A percentile compares a stretch with the other conserved stretches of the same genome.
These are phyloP conservation scores for Mormyrops attenuatus DNA, from an alignment of 2,797 vertebrate genomes.

Conservation along the genomic window DNA sequence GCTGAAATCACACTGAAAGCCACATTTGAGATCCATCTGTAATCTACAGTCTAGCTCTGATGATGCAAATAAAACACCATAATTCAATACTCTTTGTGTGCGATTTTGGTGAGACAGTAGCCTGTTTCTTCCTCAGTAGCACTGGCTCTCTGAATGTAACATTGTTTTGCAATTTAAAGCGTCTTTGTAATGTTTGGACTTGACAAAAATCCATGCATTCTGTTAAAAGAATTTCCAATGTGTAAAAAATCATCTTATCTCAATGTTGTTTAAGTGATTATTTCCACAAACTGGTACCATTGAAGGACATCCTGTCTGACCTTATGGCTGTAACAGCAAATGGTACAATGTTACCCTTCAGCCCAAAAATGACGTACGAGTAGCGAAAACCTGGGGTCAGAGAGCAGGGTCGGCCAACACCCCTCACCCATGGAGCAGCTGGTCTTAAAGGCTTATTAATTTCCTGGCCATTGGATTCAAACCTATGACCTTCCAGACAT, in stretches of 20 bases:
- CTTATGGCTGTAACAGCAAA: not conserved
- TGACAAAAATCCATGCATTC: not conserved
- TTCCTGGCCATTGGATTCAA: not conserved
- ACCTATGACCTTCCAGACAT: not conserved
- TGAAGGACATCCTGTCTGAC: not conserved
- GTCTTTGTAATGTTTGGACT: not conserved
- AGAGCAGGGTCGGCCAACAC: not conserved
- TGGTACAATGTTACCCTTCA: not conserved
- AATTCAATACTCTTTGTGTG: not conserved
- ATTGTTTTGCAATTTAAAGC: slow-evolving; percentile 2
- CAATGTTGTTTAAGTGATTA: not conserved
- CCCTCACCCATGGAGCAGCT: not conserved
- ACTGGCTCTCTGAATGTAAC: not conserved
- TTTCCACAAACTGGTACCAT: not conserved
- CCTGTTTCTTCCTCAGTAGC: not conserved
- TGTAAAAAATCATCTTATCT: not conserved
- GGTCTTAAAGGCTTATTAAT: not conserved
- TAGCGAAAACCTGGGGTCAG: not conserved
- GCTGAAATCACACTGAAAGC: not conserved
- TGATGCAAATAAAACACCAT: not conserved
- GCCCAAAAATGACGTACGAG: not conserved
- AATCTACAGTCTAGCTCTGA: not conserved
- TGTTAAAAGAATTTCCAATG: not conserved
- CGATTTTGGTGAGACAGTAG: not conserved
- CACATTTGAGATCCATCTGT: not conserved